Percentiles rank a stretch among this genome's conserved stretches.
Conservation (phyloP, 2,113 vertebrate genomes). For the Scartelaos histophorus region DNA sequence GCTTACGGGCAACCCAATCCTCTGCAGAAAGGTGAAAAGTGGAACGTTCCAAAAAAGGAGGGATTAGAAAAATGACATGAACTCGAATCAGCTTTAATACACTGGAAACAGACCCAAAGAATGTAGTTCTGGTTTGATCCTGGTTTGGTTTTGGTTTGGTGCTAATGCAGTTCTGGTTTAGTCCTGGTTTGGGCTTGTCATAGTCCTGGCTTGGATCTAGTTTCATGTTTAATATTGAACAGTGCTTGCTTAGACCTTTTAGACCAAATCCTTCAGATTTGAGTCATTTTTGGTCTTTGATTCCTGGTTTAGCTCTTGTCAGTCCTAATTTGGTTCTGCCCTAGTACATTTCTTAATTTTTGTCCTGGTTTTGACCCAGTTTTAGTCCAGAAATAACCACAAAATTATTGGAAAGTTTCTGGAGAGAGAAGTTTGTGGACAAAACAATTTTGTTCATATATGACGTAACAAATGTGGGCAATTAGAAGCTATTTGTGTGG, state of each 20-base stretch:
- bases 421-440: background rate
- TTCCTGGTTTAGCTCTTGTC: too few relatives aligned
- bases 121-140: slow-evolving; percentile 39
- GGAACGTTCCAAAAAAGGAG: slow-evolving; percentile 59
- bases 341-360: too few relatives aligned
- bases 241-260: too few relatives aligned
- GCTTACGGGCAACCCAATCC: slow-evolving; percentile 53
- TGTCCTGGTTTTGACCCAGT: too few relatives aligned
- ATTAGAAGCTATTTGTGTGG: background rate
- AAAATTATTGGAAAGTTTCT: background rate
- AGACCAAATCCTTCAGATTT: too few relatives aligned
- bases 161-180: background rate
- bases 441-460: background rate
- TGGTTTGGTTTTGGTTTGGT: slow-evolving; percentile 22
- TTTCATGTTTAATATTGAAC: too few relatives aligned
- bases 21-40: slow-evolving; percentile 42
- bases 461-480: background rate
- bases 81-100: slow-evolving; percentile 47
- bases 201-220: slow-evolving; percentile 3
- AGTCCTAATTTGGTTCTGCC: too few relatives aligned
- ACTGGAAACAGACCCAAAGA: background rate
- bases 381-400: slow-evolving; percentile 42
- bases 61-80: slow-evolving; percentile 65
- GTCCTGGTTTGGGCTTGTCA: background rate
- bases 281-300: too few relatives aligned